Base-by-base conservation (phyloP, 1,140 invertebrate species). In the Linepithema humile region DNA sequence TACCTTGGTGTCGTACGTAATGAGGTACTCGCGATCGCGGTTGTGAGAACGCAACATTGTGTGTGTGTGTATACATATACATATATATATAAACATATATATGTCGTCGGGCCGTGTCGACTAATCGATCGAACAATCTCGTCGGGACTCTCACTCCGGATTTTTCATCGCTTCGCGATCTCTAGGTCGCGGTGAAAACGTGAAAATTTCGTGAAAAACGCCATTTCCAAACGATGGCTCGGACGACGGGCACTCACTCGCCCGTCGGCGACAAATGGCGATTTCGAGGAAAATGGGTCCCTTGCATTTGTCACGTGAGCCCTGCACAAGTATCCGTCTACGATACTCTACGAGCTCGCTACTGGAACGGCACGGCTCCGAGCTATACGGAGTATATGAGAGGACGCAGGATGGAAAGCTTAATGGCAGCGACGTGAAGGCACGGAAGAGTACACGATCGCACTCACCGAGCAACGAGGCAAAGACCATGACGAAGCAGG, bases 401-500 rank as follows among this genome's bases (percentile, higher is more conserved):
- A 64, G 87, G 53, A 74, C 38, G 59, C 69, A 50, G 35, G 84
- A 64, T 65, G 55, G 69, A 88, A 84, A 60, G 53, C 53, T 57
- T 78, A 78, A 80, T 82, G 67, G 82, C 69, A 83, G 82, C 69
- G 77, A 67, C 62, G 57, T 48, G 62, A 67, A 83, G 82, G 50
- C 69, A 75, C 72, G 59, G 82, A 83, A 82, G 60, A 83, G 70
- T 45, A 78, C 35, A 88, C 78, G 86, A 85, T 60, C 69, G 55
- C 93, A 96, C 96, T 97, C 96, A 98, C 97, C 97, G 95, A 99
- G 95, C 92, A 99, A 95, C 95, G 98, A 98, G 90, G 98, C 98
- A 95, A 98, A 99, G 90, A 99, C 98, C 98, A 98, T 98, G 92
- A 99, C 98, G 97, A 99, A 99, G 96, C 98, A 99, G 88, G 98